Percentiles rank a stretch among this genome's conserved stretches.
Evolutionary conservation across 2,113 vertebrate genomes (phyloP).

Genomic region (Arizona elegans): DNA sequence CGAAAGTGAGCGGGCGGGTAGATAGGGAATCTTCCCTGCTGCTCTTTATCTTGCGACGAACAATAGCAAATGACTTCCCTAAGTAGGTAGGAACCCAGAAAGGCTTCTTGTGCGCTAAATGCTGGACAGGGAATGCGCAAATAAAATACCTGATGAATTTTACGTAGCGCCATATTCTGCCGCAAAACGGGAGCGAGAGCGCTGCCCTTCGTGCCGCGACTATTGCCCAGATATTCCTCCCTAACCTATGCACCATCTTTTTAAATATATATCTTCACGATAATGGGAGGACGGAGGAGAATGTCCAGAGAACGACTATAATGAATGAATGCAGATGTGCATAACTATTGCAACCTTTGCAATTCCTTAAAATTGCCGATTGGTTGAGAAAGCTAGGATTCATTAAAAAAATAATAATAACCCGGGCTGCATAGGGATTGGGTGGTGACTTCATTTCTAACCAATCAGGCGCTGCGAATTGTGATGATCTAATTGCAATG

Average conservation of each 20-base stretch:
- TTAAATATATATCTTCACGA: background rate
- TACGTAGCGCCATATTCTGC: conserved; percentile 62
- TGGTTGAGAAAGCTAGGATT: background rate
- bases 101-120: background rate
- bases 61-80: background rate
- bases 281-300: background rate
- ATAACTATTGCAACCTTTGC: background rate
- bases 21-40: background rate
- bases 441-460: background rate
- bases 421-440: background rate
- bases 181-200: conserved; percentile 60
- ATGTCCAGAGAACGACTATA: background rate
- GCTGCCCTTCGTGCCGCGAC: background rate
- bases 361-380: background rate
- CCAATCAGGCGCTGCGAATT: background rate
- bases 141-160: conserved; percentile 32
- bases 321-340: background rate
- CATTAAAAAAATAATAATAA: background rate
- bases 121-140: background rate
- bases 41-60: background rate
- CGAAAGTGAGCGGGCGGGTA: background rate
- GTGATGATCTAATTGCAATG: background rate
- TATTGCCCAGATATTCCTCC: background rate
- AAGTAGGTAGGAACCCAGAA: background rate
- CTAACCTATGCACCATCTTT: background rate